phyloP scores from a whole-genome alignment of 1,140 invertebrate genomes.

The Drosophila pectinifera region DNA sequence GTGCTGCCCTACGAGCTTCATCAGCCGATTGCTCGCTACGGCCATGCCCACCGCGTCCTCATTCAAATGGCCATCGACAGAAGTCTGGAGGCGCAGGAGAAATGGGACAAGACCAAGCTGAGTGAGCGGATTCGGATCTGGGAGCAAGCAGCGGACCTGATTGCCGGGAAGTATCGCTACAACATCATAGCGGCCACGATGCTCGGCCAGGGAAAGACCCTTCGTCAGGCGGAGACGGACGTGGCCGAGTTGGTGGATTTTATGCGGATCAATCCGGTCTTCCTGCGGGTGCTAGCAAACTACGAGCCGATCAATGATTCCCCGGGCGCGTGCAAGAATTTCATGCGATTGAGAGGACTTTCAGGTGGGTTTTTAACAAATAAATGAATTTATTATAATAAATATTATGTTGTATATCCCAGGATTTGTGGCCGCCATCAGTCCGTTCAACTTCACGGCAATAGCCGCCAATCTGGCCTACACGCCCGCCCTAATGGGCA shows the following conservation, averaged over 20 bases:
- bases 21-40: conserved; percentile 50
- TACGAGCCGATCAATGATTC: conserved; percentile 94
- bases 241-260: conserved; percentile 98
- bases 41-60: conserved; percentile 92
- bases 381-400: not conserved
- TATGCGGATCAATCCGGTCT: conserved; percentile 96
- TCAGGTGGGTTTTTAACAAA: not conserved
- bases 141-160: conserved; percentile 94
- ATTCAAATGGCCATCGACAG: conserved; percentile 94
- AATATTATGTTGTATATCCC: conserved; percentile 86
- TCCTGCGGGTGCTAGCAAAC: conserved; percentile 88
- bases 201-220: conserved; percentile 98
- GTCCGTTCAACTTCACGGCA: conserved; percentile 99
- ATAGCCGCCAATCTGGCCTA: conserved; percentile 98
- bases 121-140: conserved; percentile 92
- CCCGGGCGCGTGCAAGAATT: conserved; percentile 88
- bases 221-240: conserved; percentile 98
- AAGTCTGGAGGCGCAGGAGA: conserved; percentile 89
- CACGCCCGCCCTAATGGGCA: conserved; percentile 99
- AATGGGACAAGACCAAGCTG: conserved; percentile 94
- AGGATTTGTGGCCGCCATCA: conserved; percentile 98
- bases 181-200: conserved; percentile 97
- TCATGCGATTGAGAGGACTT: conserved; percentile 92
- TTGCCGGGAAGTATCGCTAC: conserved; percentile 93
- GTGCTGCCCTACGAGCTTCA: conserved; percentile 43